phyloP scores from a whole-genome alignment of 2,888 invertebrate species.

The Tetragnatha montana region DNA sequence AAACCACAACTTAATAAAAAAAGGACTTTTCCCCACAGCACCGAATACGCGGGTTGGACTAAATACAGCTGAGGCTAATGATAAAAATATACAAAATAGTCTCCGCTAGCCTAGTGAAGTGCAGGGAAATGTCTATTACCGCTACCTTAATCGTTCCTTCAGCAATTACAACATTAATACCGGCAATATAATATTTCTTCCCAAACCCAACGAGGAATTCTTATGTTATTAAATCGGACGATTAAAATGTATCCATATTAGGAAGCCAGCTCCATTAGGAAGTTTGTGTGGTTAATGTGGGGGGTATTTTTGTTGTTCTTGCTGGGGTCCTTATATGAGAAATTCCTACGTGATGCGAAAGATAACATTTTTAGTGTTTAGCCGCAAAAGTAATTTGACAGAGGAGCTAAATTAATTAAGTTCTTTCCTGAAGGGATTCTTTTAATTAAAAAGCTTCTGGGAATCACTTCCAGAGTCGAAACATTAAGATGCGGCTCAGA shows the following conservation, averaged over 20 bases:
- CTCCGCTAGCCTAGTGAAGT: slow-evolving; percentile 53
- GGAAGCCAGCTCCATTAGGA: slow-evolving; percentile 55
- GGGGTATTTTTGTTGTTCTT: slow-evolving; percentile 26
- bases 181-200: slow-evolving; percentile 61
- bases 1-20: slow-evolving; percentile 65
- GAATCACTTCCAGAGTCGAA: slow-evolving; percentile 42
- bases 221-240: slow-evolving; percentile 68
- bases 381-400: slow-evolving; percentile 58
- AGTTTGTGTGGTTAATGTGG: slow-evolving; percentile 39
- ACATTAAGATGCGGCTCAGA: slow-evolving; percentile 39
- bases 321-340: slow-evolving; percentile 6
- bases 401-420: slow-evolving; percentile 59
- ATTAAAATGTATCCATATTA: slow-evolving; percentile 68
- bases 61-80: slow-evolving; percentile 71
- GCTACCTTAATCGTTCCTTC: slow-evolving; percentile 63
- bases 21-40: slow-evolving; percentile 26
- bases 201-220: slow-evolving; percentile 50
- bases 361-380: slow-evolving; percentile 48
- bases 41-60: slow-evolving; percentile 44
- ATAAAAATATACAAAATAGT: slow-evolving; percentile 71
- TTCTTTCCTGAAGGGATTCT: slow-evolving; percentile 50
- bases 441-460: slow-evolving; percentile 61
- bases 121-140: slow-evolving; percentile 66
- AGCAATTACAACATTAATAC: slow-evolving; percentile 70
- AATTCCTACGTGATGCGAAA: slow-evolving; percentile 57